phyloP scores from a whole-genome alignment of 2,888 invertebrate species.

The Hydroisotoma schaefferi region DNA sequence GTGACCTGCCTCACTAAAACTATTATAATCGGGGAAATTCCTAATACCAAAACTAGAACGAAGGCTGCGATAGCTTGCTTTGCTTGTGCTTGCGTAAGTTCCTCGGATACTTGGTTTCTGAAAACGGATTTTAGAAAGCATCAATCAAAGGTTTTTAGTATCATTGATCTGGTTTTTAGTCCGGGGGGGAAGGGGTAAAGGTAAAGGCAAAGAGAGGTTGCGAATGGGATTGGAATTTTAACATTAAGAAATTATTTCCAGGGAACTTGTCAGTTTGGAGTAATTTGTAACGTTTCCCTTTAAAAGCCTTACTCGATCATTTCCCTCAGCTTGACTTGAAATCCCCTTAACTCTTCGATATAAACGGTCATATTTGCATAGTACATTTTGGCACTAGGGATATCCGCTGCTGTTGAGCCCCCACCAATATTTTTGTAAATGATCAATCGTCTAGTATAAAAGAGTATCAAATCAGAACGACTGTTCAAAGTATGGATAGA shows the following conservation, averaged over 20 bases:
- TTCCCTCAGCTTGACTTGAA: slow-evolving; percentile 46
- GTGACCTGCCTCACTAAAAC: slow-evolving; percentile 58
- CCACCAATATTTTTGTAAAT: slow-evolving; percentile 41
- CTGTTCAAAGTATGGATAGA: no score
- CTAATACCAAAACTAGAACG: slow-evolving; percentile 56
- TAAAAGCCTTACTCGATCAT: slow-evolving; percentile 46
- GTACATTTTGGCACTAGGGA: slow-evolving; percentile 43
- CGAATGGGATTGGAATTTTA: no score
- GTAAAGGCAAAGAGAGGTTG: no score
- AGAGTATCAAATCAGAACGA: not conserved
- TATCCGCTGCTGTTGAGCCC: not conserved
- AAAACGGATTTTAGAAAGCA: no score
- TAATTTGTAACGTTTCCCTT: not conserved
- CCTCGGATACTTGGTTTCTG: slow-evolving; percentile 55
- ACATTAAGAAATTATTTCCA: no score
- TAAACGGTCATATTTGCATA: slow-evolving; percentile 48
- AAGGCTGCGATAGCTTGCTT: slow-evolving; percentile 54
- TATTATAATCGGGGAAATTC: slow-evolving; percentile 58
- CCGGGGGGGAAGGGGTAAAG: no score
- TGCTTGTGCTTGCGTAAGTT: slow-evolving; percentile 52
- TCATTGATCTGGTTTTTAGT: not conserved
- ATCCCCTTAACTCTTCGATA: slow-evolving; percentile 47
- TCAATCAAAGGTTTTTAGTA: not conserved
- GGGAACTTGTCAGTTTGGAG: not conserved
- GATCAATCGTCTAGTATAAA: slow-evolving; percentile 30